Conservation (phyloP, 2,888 invertebrate species). For the Calameuta pallipes region DNA sequence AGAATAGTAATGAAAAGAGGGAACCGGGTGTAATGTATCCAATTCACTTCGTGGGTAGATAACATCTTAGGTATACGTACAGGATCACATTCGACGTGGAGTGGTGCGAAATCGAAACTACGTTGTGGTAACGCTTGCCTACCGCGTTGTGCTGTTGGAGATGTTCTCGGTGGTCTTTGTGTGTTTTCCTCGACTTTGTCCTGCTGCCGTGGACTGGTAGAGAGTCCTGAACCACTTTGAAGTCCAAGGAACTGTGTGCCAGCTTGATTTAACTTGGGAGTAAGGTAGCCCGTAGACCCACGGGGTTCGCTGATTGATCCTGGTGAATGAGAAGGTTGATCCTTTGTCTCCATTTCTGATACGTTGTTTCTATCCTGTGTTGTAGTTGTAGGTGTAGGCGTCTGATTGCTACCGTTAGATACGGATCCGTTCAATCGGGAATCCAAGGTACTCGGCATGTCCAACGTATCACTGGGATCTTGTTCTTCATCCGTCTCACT, state of each 20-base stretch:
- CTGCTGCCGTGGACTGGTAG: conserved; percentile 11
- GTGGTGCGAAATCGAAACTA: conserved; percentile 60
- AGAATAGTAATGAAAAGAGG: conserved; percentile 43
- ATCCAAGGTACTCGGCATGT: conserved; percentile 41
- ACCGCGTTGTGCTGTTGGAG: conserved; percentile 10
- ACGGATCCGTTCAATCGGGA: conserved; percentile 41
- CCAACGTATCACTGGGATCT: conserved; percentile 43
- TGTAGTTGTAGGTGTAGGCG: conserved; percentile 18
- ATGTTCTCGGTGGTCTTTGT: conserved; percentile 17
- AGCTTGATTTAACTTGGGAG: conserved; percentile 19
- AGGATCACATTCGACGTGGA: conserved; percentile 77
- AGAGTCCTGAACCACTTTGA: conserved; percentile 24
- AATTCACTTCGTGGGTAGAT: not conserved
- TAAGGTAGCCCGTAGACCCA: conserved; percentile 17
- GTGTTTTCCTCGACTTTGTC: conserved; percentile 17
- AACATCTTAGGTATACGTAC: conserved; percentile 67
- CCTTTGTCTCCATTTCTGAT: conserved; percentile 29
- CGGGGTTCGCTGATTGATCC: conserved; percentile 13
- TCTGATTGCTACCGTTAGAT: conserved; percentile 37
- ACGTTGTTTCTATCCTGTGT: conserved; percentile 20
- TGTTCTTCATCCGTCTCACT: conserved; percentile 41
- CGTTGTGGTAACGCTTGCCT: conserved; percentile 8
- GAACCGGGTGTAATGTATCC: not conserved
- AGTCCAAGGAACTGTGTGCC: conserved; percentile 24
- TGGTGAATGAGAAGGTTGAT: conserved; percentile 16